These are phyloP conservation scores for Morelia viridis DNA, from an alignment of 2,797 vertebrate genomes.

Conservation along the genomic window DNA sequence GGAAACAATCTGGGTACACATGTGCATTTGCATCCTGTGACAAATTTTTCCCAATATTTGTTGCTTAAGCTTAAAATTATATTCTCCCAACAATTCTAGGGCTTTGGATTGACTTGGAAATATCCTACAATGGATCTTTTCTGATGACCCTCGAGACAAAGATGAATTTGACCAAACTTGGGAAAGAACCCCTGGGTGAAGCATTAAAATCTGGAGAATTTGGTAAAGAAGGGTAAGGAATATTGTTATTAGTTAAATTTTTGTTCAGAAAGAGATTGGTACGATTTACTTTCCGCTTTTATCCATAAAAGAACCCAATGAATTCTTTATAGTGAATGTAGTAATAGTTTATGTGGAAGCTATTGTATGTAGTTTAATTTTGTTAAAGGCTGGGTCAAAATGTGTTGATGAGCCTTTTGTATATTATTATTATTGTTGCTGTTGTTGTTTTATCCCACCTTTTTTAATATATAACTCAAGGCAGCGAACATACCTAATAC, in stretches of 20 bases:
- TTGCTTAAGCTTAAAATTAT: not conserved
- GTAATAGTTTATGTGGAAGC: not conserved
- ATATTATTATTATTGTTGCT: not conserved
- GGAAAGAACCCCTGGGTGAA: conserved; percentile 88
- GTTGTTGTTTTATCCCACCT: not conserved
- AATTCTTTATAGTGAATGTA: not conserved
- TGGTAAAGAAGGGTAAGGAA: conserved; percentile 92
- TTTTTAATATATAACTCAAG: too few relatives aligned
- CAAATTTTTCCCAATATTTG: not conserved
- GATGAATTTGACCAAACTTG: conserved; percentile 95
- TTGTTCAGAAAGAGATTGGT: not conserved
- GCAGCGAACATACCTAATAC: too few relatives aligned
- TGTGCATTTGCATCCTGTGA: not conserved
- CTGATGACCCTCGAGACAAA: conserved; percentile 97
- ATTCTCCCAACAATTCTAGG: conserved; percentile 73
- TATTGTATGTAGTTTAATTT: not conserved
- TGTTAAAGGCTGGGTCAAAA: not conserved
- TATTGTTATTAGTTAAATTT: not conserved
- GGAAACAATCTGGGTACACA: not conserved
- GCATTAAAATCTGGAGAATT: conserved; percentile 81
- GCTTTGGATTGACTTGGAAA: conserved; percentile 93
- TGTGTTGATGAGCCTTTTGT: not conserved
- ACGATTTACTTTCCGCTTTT: not conserved
- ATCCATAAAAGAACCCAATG: not conserved
- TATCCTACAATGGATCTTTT: conserved; percentile 94